Conservation (phyloP, 2,888 invertebrate species). For the Napeogenes inachia region DNA sequence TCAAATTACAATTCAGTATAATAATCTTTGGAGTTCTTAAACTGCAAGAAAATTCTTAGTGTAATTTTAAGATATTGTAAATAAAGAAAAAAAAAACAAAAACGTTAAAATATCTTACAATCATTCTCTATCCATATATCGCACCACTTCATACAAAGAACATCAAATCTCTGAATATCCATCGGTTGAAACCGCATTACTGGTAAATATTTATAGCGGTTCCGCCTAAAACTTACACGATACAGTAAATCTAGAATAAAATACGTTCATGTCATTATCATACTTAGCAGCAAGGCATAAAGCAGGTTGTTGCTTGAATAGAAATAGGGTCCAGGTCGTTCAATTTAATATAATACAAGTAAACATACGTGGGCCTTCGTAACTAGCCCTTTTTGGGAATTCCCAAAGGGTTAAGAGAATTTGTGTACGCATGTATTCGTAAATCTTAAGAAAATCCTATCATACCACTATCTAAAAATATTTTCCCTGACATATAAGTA, state of each 20-base stretch:
- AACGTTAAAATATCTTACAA: no score
- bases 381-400: constrained; percentile 34
- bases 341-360: constrained; percentile 22
- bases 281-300: constrained; percentile 6
- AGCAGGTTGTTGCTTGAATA: constrained; percentile 14
- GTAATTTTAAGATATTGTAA: no score
- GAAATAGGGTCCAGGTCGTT: constrained; percentile 5
- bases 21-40: no score
- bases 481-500: constrained; percentile 14
- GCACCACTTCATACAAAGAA: constrained; percentile 9
- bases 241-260: constrained; percentile 20
- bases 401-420: constrained; percentile 38
- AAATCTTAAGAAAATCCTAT: constrained; percentile 37
- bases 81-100: no score
- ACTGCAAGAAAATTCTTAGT: no score
- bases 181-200: constrained; percentile 34
- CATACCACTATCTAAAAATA: constrained; percentile 21
- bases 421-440: constrained; percentile 39
- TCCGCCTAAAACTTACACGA: constrained; percentile 29
- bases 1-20: no score
- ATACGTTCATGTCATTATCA: constrained; percentile 16
- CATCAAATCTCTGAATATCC: constrained; percentile 33
- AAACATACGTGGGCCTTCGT: constrained; percentile 33
- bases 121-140: no score
- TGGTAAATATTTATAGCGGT: constrained; percentile 44